phyloP scores from a whole-genome alignment of 2,113 vertebrate species.

The Fukomys damarensis region DNA sequence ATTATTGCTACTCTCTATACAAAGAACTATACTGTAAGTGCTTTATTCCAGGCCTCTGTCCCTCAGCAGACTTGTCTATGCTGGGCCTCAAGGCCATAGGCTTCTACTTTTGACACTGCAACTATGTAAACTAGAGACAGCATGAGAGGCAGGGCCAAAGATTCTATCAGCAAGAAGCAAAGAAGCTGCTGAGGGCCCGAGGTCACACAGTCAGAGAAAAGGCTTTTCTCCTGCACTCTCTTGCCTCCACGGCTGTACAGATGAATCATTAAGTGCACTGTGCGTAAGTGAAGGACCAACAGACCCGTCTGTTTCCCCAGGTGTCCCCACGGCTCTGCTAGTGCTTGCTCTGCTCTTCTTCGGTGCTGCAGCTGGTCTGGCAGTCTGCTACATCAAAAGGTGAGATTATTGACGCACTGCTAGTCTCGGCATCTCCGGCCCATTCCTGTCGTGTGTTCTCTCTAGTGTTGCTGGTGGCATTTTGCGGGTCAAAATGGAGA shows the following conservation, averaged over 20 bases:
- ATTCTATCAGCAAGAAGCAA: not conserved
- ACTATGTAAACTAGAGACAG: not conserved
- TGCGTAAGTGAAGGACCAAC: not conserved
- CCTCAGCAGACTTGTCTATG: not conserved
- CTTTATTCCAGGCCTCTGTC: not conserved
- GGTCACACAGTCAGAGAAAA: not conserved
- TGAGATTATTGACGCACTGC: slow-evolving; percentile 78
- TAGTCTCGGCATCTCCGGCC: not conserved
- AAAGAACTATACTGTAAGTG: not conserved
- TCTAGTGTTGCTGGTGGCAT: not conserved
- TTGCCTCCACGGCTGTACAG: not conserved
- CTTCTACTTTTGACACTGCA: not conserved
- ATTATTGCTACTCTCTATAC: not conserved
- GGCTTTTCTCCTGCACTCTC: not conserved
- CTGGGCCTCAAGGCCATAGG: not conserved
- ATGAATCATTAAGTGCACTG: rapidly evolving
- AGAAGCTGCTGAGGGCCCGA: not conserved
- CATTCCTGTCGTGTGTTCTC: not conserved
- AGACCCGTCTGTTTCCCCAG: slow-evolving; percentile 78
- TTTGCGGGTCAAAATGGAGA: slow-evolving; percentile 3
- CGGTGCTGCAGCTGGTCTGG: slow-evolving; percentile 84
- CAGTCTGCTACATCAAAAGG: slow-evolving; percentile 90
- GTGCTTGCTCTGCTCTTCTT: slow-evolving; percentile 88
- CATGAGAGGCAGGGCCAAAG: not conserved
- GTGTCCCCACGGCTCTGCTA: slow-evolving; percentile 87